These are phyloP conservation scores for Lepidurus arcticus DNA, from an alignment of 1,140 invertebrate species.

Conservation along the genomic window DNA sequence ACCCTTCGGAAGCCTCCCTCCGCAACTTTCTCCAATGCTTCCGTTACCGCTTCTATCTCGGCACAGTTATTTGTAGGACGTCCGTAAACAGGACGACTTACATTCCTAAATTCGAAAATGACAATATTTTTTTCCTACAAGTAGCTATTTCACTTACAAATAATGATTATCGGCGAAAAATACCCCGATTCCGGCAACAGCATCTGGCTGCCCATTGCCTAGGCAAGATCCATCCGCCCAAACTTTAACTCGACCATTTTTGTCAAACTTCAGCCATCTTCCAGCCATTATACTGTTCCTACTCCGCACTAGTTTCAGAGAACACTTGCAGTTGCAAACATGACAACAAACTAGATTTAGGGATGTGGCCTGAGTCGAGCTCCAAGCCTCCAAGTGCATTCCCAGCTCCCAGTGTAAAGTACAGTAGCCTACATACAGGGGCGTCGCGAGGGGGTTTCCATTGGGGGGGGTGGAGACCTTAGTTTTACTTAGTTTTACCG, in stretches of 20 bases:
- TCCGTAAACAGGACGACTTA: constrained; percentile 69
- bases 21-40: constrained; percentile 55
- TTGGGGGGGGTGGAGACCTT: too few species aligned
- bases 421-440: too few species aligned
- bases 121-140: constrained; percentile 32
- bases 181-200: constrained; percentile 88
- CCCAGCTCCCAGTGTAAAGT: too few species aligned
- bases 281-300: too few species aligned
- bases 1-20: constrained; percentile 56
- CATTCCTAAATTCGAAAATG: constrained; percentile 56
- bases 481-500: too few species aligned
- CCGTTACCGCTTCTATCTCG: constrained; percentile 88
- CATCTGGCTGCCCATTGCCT: constrained; percentile 64
- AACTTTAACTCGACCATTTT: constrained; percentile 62
- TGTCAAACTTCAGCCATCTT: constrained; percentile 42
- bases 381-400: too few species aligned
- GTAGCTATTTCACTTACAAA: constrained; percentile 50
- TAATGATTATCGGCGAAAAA: constrained; percentile 78
- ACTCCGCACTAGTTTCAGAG: too few species aligned
- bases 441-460: too few species aligned
- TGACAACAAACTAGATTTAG: too few species aligned
- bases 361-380: too few species aligned
- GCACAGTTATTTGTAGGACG: constrained; percentile 90
- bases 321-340: too few species aligned
- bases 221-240: constrained; percentile 88